Evolutionary conservation across 2,888 invertebrate species (phyloP).

Genomic region (Tetragonula carbonaria): DNA sequence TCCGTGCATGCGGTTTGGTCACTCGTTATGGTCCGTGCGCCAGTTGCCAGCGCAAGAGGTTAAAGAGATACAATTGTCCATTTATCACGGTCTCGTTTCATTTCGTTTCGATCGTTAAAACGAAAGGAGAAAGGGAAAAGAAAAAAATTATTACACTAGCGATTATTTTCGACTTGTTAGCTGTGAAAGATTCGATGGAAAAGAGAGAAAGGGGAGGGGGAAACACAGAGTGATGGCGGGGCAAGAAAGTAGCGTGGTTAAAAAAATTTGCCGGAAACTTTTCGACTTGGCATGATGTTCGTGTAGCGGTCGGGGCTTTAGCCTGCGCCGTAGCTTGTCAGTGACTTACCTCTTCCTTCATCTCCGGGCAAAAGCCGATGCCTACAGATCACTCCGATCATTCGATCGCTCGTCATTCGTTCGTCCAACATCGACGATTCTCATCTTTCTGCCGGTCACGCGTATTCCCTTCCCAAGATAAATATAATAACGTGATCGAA

Average conservation of each 20-base stretch:
- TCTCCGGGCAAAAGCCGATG: constrained; percentile 64
- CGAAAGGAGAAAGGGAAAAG: no score
- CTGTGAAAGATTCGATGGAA: not conserved
- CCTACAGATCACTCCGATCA: constrained; percentile 65
- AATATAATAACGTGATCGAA: constrained; percentile 1
- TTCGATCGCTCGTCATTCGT: constrained; percentile 79
- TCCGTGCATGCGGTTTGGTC: no score
- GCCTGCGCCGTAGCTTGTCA: constrained; percentile 45
- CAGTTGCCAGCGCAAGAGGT: no score
- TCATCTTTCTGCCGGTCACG: constrained; percentile 50
- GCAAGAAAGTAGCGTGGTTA: no score
- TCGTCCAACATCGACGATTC: constrained; percentile 61
- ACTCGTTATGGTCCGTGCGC: no score
- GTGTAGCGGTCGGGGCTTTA: constrained; percentile 23
- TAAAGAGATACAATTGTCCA: no score
- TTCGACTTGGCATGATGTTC: constrained; percentile 3
- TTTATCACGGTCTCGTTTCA: not conserved
- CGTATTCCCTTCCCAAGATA: constrained; percentile 18
- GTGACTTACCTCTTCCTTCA: constrained; percentile 64
- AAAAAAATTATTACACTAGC: not conserved
- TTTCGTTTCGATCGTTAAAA: no score
- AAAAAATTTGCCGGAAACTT: not conserved
- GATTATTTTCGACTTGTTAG: not conserved
- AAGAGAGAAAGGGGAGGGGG: not conserved
- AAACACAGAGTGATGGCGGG: not conserved